Evolutionary conservation across 1,140 invertebrate genomes (phyloP), one percentile per base, ranked within the genome.

Genomic region (Brachionus angularis): DNA sequence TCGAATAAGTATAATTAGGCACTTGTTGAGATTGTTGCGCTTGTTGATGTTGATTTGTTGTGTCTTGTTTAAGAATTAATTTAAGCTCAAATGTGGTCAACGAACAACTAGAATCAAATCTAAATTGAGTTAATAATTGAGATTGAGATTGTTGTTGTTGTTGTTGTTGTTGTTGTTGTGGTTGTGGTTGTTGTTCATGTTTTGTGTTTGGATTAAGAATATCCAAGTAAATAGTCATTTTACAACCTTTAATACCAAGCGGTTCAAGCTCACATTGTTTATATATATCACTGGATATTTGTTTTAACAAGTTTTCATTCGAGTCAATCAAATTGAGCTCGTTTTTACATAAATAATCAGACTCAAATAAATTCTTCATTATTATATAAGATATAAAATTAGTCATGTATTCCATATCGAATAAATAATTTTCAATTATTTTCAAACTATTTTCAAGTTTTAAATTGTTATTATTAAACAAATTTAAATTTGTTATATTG

Each of bases 201-300:
- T n/a, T n/a, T n/a, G n/a, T n/a, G n/a, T n/a, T n/a, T n/a, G n/a
- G n/a, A n/a, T n/a, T n/a, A n/a, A n/a, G n/a, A n/a, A n/a, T n/a
- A n/a, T 31, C 52, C 2, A 55, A 34, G 34, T 16, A 55, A 33
- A 55, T 34, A 33, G 27, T 55, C 29, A 55, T 33, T 7, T 16
- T 18, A 58, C 53, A 58, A 39, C 53, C 53, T 25, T 58, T 58
- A 14, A 58, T 31, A 58, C 53, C 53, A 42, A 31, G 39, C 25
- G 53, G 53, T n/a, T 58, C 53, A 23, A 31, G 39, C 39, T 58
- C 53, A 25, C 33, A 58, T 58, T 58, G 53, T 23, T 39, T 10
- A 58, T 39, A 58, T 39, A 58, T 58, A 36, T 58, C 53, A 39
- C 53, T 31, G 23, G 53, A 31, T 58, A 58, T 58, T 58, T 58